Conservation (phyloP, 2,888 invertebrate genomes). For the Ephialtes manifestator region DNA sequence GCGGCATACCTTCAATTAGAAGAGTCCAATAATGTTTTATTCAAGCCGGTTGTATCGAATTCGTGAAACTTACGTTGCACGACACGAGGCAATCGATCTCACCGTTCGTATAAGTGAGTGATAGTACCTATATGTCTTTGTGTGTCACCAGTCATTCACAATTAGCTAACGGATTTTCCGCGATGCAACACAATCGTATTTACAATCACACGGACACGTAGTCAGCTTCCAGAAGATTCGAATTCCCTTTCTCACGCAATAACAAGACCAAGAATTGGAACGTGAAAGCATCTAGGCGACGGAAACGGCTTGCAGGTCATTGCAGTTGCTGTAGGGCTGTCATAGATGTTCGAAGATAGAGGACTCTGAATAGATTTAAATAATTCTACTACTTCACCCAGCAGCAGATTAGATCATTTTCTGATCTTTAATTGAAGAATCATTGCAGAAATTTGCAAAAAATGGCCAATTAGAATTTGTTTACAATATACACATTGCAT, state of each 20-base stretch:
- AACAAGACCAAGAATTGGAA: slow-evolving; percentile 43
- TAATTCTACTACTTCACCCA: neutral
- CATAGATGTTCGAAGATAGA: neutral
- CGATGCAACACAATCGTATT: slow-evolving; percentile 7
- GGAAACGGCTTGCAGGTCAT: slow-evolving; percentile 52
- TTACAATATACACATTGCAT: no score
- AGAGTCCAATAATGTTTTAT: slow-evolving; percentile 52
- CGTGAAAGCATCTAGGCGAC: slow-evolving; percentile 30
- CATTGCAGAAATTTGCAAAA: no score
- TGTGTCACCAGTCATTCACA: slow-evolving; percentile 38
- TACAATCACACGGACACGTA: neutral
- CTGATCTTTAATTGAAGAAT: no score
- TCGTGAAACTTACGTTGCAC: slow-evolving; percentile 49
- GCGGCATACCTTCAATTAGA: neutral
- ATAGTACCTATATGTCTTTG: neutral
- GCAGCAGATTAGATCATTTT: neutral
- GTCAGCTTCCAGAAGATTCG: slow-evolving; percentile 59
- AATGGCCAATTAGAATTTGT: no score
- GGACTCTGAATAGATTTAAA: neutral
- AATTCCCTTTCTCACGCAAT: slow-evolving; percentile 59
- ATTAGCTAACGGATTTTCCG: slow-evolving; percentile 39
- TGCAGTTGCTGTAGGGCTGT: slow-evolving; percentile 38
- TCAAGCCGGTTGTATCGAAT: slow-evolving; percentile 48
- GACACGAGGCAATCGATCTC: slow-evolving; percentile 6
- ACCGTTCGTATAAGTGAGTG: neutral